Percentiles rank a stretch among this genome's conserved stretches.
phyloP scores from a whole-genome alignment of 2,113 vertebrate species.

The Salvator merianae region DNA sequence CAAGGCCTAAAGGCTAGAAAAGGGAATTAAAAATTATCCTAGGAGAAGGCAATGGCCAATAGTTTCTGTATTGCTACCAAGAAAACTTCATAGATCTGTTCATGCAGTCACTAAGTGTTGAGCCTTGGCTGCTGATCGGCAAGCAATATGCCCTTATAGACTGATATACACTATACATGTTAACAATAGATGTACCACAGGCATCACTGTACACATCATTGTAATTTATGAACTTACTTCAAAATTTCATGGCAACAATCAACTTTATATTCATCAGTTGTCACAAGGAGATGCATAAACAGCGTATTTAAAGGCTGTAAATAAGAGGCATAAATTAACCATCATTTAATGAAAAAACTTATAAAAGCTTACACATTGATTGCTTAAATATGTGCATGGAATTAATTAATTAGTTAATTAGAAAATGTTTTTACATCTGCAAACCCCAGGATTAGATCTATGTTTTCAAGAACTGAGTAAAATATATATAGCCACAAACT shows the following conservation, averaged over 20 bases:
- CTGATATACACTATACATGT: too few species aligned
- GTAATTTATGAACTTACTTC: constrained; percentile 72
- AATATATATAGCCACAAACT: background rate
- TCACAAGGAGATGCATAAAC: constrained; percentile 91
- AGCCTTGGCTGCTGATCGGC: too few species aligned
- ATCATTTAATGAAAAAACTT: background rate
- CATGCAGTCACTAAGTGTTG: too few species aligned
- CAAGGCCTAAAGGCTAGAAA: too few species aligned
- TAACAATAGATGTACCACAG: background rate
- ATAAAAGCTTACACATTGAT: background rate
- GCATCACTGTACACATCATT: rapidly evolving
- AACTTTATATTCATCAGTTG: constrained; percentile 69
- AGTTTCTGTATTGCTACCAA: too few species aligned
- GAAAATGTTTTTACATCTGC: background rate
- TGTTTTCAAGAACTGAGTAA: background rate
- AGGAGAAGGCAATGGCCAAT: too few species aligned
- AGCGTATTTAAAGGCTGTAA: constrained; percentile 88
- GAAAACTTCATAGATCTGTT: too few species aligned
- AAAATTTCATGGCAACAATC: constrained; percentile 80
- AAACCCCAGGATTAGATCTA: background rate
- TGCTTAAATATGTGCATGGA: background rate
- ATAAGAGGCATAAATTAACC: background rate
- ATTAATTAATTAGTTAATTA: background rate
- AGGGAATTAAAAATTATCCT: too few species aligned
- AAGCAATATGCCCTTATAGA: too few species aligned